Base-by-base conservation (phyloP, 1,140 invertebrate species). In the Heliconius eleuchia region DNA sequence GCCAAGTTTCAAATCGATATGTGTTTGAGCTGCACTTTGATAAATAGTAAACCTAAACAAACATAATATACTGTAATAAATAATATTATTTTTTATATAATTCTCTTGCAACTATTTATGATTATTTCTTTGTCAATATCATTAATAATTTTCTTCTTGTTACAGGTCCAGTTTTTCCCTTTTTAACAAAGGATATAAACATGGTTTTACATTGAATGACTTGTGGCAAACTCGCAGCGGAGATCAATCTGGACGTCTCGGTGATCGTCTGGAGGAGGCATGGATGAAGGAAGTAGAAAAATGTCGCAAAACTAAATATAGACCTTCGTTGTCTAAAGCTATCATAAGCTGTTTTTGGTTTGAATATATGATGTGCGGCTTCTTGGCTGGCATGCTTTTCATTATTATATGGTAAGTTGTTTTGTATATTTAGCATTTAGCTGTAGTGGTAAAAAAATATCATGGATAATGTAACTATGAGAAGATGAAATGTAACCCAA, bases 181-280 rank as follows among this genome's bases (percentile, higher is more conserved):
- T 75, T 94, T 94, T 72, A 83, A 80, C 60, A 84, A 86, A 78
- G 92, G 92, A 18, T 93, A 90, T 79, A 95, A 95, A 87, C 86
- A 92, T 37, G 95, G 96, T 72, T 84, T 96, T 18, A 95, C 95
- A 74, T 86, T 95, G 55, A 87, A 94, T 3, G 96, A 96, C 84
- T 85, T 97, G n/a, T 96, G 95, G 87, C 92, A 95, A 83, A 95
- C 96, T n/a, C 89, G 96, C 5, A 91, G 92, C 7, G 94, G 95
- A 34, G 96, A 97, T 81, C 89, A 91, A 37, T 96, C 96, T 0
- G 93, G 94, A 16, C 83, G 85, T 4, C 87, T 96, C 16, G 96
- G 96, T 4, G 95, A 96, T 86, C 91, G 92, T 71, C 88, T 96
- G 57, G 95, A 95, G 83, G 87, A 89, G 79, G 94, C 91, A 19